phyloP scores from a whole-genome alignment of 1,140 invertebrate species.

The Drosophila elegans region DNA sequence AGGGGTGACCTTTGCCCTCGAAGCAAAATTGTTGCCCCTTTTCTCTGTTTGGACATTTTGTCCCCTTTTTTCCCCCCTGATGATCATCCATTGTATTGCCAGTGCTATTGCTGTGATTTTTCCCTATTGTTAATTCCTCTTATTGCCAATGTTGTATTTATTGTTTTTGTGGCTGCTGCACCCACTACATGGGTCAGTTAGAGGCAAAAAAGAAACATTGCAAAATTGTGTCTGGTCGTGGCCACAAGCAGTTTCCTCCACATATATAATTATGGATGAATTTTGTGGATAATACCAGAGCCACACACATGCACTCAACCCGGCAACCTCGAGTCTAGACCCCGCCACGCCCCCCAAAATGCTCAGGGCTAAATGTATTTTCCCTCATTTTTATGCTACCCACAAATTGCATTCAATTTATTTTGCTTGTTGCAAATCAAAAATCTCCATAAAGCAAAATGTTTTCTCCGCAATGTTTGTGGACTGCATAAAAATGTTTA shows the following conservation, averaged over 20 bases:
- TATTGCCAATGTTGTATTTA: conserved; percentile 46
- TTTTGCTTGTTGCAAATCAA: conserved; percentile 81
- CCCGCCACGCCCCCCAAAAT: conserved; percentile 16
- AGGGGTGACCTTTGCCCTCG: conserved; percentile 59
- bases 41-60: conserved; percentile 19
- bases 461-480: conserved; percentile 51
- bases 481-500: conserved; percentile 67
- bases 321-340: conserved; percentile 10
- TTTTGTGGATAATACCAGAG: conserved; percentile 38
- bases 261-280: conserved; percentile 68
- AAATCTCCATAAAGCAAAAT: conserved; percentile 80
- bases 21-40: conserved; percentile 76
- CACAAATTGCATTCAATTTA: conserved; percentile 81
- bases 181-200: conserved; percentile 39
- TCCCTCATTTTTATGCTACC: conserved; percentile 71
- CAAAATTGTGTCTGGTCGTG: conserved; percentile 44
- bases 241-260: conserved; percentile 53
- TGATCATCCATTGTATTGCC: conserved; percentile 61
- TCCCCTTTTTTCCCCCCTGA: conserved; percentile 5
- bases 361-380: conserved; percentile 53
- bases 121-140: conserved; percentile 71
- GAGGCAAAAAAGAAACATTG: conserved; percentile 26
- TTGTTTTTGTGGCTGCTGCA: conserved; percentile 36
- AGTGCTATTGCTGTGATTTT: conserved; percentile 69
- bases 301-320: conserved; percentile 37